These are phyloP conservation scores for Oscheius sp. DNA, from an alignment of 1,140 invertebrate genomes.

Conservation along the genomic window DNA sequence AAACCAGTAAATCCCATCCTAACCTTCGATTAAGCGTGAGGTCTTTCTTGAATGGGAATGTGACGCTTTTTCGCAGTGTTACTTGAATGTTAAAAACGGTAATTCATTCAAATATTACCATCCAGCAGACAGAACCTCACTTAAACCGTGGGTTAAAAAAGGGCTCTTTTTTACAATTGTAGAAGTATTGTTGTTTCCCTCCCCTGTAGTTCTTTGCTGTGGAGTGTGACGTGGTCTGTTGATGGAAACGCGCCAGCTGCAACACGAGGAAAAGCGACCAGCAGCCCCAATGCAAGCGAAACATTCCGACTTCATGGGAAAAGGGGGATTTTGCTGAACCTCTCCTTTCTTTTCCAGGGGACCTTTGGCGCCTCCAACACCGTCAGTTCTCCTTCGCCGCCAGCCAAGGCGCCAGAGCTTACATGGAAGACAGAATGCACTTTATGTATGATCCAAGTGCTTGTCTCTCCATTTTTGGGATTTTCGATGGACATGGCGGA, in stretches of 20 bases:
- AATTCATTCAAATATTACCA: too few relatives aligned
- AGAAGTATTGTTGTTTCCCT: neutral
- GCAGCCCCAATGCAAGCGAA: too few relatives aligned
- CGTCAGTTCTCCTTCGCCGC: constrained; percentile 78
- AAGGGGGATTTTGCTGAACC: neutral
- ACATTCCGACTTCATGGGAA: too few relatives aligned
- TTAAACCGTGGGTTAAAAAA: neutral
- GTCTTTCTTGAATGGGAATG: neutral
- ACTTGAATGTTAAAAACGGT: too few relatives aligned
- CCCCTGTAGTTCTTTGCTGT: neutral
- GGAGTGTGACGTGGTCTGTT: neutral
- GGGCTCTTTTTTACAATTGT: neutral
- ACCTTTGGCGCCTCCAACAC: constrained; percentile 75
- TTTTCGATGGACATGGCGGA: constrained; percentile 91
- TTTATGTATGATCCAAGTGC: constrained; percentile 72
- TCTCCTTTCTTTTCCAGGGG: constrained; percentile 61
- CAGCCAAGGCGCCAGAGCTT: constrained; percentile 78
- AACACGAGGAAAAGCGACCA: too few relatives aligned
- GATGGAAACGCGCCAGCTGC: neutral
- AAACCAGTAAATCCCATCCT: neutral
- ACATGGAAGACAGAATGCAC: constrained; percentile 89
- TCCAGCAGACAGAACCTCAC: neutral
- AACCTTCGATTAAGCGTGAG: neutral
- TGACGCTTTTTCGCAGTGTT: too few relatives aligned
- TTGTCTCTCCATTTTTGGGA: constrained; percentile 79